A percentile compares a stretch with the other conserved stretches of the same genome.
Conservation (phyloP, 2,113 vertebrate species). For the Myiozetetes cayanensis region DNA sequence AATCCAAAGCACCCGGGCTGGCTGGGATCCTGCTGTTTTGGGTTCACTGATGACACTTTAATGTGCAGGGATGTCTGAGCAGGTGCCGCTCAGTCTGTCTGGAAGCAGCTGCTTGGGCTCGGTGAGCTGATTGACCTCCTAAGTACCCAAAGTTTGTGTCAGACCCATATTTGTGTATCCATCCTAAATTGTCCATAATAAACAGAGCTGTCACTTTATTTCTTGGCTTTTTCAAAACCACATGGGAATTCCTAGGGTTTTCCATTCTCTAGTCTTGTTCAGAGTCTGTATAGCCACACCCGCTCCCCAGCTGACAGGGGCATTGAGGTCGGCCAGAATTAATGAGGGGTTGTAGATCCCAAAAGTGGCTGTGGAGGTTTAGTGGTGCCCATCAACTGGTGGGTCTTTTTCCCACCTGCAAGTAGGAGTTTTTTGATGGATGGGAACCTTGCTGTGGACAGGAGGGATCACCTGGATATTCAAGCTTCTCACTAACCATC, state of each 20-base stretch:
- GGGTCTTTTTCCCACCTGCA: not conserved
- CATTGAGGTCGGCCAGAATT: not conserved
- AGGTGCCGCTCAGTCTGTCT: not conserved
- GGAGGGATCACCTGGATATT: not conserved
- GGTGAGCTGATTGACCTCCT: not conserved
- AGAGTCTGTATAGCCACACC: not conserved
- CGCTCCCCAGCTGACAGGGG: not conserved
- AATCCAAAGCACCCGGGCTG: not conserved
- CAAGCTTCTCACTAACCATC: not conserved
- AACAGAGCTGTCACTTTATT: not conserved
- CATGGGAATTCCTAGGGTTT: not conserved
- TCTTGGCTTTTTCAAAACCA: not conserved
- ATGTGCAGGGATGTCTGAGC: not conserved
- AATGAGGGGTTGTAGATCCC: not conserved
- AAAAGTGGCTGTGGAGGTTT: not conserved
- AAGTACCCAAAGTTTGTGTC: not conserved
- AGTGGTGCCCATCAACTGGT: not conserved
- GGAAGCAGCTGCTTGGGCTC: not conserved
- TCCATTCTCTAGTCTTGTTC: not conserved
- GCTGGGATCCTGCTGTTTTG: not conserved
- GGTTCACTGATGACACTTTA: not conserved
- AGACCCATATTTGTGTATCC: accelerated
- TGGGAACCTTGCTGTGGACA: not conserved
- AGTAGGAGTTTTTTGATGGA: not conserved
- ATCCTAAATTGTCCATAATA: not conserved